A percentile compares a stretch with the other conserved stretches of the same genome.
Evolutionary conservation across 2,888 invertebrate species (phyloP).

Genomic region (Drosophila subsilvestris): DNA sequence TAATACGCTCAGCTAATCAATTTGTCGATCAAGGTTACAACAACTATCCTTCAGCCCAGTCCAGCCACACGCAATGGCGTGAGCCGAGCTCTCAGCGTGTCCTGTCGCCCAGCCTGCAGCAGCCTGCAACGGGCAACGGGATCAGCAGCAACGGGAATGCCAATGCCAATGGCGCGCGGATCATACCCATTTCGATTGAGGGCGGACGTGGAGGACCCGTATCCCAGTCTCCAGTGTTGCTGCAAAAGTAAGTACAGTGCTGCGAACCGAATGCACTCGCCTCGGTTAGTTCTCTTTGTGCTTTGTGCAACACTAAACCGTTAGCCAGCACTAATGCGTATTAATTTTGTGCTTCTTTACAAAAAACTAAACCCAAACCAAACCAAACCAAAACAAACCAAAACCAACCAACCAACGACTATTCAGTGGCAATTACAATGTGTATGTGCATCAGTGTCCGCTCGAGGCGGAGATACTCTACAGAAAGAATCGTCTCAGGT

Average conservation of each 20-base stretch:
- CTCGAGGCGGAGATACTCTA: constrained; percentile 84
- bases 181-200: constrained; percentile 88
- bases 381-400: not conserved
- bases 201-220: constrained; percentile 82
- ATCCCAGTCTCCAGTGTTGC: constrained; percentile 81
- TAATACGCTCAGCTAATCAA: constrained; percentile 84
- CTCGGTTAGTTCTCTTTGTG: constrained; percentile 48
- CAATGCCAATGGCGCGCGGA: constrained; percentile 82
- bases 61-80: constrained; percentile 59
- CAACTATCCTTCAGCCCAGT: constrained; percentile 73
- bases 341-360: constrained; percentile 69
- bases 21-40: constrained; percentile 85
- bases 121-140: constrained; percentile 40
- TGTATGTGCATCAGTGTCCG: constrained; percentile 84
- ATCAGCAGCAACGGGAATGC: constrained; percentile 53
- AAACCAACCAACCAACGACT: constrained; percentile 25
- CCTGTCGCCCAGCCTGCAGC: constrained; percentile 74
- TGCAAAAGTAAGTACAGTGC: constrained; percentile 83
- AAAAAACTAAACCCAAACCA: constrained; percentile 50
- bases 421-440: constrained; percentile 82
- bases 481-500: constrained; percentile 84
- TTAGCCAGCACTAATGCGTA: constrained; percentile 65
- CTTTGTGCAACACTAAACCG: constrained; percentile 59
- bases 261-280: constrained; percentile 1
- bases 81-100: constrained; percentile 84